Base-by-base conservation (phyloP, 1,140 invertebrate species). In the Lepidostoma basale region DNA sequence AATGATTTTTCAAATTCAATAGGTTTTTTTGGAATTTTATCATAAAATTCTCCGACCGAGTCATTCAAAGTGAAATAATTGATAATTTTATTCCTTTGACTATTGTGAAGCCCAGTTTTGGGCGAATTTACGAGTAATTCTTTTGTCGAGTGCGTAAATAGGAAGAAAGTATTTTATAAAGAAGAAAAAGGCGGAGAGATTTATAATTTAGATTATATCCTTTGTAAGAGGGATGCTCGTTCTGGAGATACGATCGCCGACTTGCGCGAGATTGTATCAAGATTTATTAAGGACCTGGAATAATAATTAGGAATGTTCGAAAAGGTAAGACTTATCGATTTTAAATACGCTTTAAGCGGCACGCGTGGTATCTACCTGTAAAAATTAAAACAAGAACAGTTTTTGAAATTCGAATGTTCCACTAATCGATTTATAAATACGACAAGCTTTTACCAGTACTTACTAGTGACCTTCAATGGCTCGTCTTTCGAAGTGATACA, bases 241-340 rank as follows among this genome's bases (percentile, higher is more conserved):
- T 28, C n/a, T 47, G 5, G 30, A 28, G 49, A 54, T 54, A 30
- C 5, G 14, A 54, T 33, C 49, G 49, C 25, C 12, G 12, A 16
- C 26, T 16, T 28, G 49, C 20, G 49, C 49, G 12, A 54, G 14
- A 28, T 28, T 54, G 5, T 54, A 54, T 54, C 49, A 20, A 54
- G 26, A 54, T 54, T 54, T 54, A 54, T 30, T 23, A 14, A 23
- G 12, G 49, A 16, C 12, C 14, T 28, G 23, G 49, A 54, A 28
- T 28, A 54, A 28, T 54, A 14, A 54, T 16, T 23, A 47, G 20
- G 12, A 22, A 22, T n/a, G n/a, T n/a, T n/a, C n/a, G n/a, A n/a
- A n/a, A 47, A 47, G 44, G 23, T 10, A 47, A 47, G 44, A 22
- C 12, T 47, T 47, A 18, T 47, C 14, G 44, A 20, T 14, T 47